Conservation (phyloP, 2,888 invertebrate species). For the Pocota personata region DNA sequence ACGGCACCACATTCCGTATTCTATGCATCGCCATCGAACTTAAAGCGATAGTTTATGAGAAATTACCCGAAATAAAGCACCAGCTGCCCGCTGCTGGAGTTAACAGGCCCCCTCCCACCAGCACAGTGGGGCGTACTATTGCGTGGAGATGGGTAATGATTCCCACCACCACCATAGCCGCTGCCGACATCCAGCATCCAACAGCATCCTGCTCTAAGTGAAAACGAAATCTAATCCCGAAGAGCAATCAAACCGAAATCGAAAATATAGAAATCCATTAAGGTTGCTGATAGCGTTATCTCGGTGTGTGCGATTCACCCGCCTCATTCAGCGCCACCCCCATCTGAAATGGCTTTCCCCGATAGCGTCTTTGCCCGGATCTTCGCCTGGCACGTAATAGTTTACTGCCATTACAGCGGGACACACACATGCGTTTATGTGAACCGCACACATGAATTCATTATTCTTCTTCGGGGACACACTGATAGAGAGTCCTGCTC, state of each 20-base stretch:
- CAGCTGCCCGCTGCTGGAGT: conserved; percentile 47
- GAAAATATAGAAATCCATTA: conserved; percentile 78
- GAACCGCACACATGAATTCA: conserved; percentile 74
- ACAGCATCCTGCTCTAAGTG: conserved; percentile 74
- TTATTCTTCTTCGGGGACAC: conserved; percentile 66
- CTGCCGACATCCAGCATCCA: conserved; percentile 14
- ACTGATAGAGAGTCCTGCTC: background rate
- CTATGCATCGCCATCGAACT: conserved; percentile 42
- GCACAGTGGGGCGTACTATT: conserved; percentile 16
- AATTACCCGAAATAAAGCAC: conserved; percentile 53
- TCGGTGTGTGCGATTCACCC: conserved; percentile 65
- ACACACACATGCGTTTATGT: conserved; percentile 74
- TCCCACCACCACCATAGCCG: conserved; percentile 18
- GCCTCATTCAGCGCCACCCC: conserved; percentile 11
- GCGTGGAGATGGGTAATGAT: conserved; percentile 62
- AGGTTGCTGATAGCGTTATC: conserved; percentile 77
- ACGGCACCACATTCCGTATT: conserved; percentile 40
- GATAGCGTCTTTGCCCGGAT: conserved; percentile 8
- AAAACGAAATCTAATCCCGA: conserved; percentile 78
- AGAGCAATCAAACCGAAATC: conserved; percentile 79
- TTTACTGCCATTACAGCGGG: conserved; percentile 67
- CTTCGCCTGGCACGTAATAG: conserved; percentile 63
- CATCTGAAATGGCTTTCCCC: conserved; percentile 51
- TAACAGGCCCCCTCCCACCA: conserved; percentile 8
- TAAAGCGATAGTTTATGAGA: conserved; percentile 68